phyloP scores from a whole-genome alignment of 64 coral and sea anemone genomes.

The Pachyseris speciosa region DNA sequence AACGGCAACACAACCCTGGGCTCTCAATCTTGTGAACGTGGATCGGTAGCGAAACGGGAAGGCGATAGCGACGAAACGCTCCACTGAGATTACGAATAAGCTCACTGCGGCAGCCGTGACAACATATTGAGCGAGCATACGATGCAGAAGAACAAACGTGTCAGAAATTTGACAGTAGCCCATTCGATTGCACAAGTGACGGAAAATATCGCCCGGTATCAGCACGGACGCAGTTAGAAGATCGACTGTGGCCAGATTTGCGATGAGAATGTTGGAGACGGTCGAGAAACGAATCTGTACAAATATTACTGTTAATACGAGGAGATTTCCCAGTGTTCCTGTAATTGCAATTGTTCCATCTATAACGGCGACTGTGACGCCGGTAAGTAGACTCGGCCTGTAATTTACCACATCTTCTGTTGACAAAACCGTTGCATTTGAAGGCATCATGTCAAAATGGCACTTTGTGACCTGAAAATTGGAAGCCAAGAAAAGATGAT shows the following conservation, averaged over 20 bases:
- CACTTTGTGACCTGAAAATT: neutral
- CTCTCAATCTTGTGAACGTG: neutral
- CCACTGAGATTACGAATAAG: constrained; percentile 1
- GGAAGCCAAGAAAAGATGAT: neutral
- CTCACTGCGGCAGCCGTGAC: neutral
- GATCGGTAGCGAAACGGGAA: constrained; percentile 30
- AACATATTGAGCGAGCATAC: constrained; percentile 21
- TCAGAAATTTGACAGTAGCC: neutral
- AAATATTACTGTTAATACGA: constrained; percentile 32
- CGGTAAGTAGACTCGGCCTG: neutral
- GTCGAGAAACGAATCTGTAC: constrained; percentile 30
- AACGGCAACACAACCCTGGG: neutral
- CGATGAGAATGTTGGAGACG: constrained; percentile 33
- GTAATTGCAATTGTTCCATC: constrained; percentile 34
- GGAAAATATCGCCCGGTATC: constrained; percentile 29
- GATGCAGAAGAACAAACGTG: neutral
- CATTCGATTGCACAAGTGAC: constrained; percentile 18
- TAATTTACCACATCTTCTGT: neutral
- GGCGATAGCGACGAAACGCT: constrained; percentile 15
- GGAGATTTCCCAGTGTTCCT: constrained; percentile 17
- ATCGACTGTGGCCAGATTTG: constrained; percentile 3
- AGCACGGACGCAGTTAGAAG: neutral
- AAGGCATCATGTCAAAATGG: neutral
- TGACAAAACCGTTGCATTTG: neutral
- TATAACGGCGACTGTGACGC: neutral